Base-by-base conservation (phyloP, 2,888 invertebrate species). In the Didymodactylos carnosus region DNA sequence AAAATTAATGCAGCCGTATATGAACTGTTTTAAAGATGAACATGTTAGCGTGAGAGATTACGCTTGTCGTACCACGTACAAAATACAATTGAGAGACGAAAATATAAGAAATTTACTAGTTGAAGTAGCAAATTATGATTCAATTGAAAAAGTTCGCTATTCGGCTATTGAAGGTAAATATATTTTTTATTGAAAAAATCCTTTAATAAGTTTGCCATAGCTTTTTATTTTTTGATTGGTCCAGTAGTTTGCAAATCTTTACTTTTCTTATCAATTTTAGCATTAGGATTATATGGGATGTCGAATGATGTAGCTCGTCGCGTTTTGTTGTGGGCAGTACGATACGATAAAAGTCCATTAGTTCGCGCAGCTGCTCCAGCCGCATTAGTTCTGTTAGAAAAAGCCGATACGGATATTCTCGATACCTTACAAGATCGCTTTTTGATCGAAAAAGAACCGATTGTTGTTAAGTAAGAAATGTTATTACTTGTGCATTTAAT, bases 121-220 rank as follows among this genome's bases (percentile, higher is more conserved):
- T 35, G 77, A 80, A 41, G 76, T 81, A 5, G 82, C 82, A 19
- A 80, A 80, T 51, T 81, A 79, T 78, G 83, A 83, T 76, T 80
- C 80, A 5, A 79, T 81, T 72, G 83, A 82, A 82, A 82, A 81
- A 77, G 80, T 83, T 73, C 83, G 83, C 77, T 82, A 82, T 29
- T 75, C 81, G 10, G 83, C 83, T 16, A 79, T 83, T 75, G 81
- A 82, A 80, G 82, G 83, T 82, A 75, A 76, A 77, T 53, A 25
- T 14, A n/a, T n/a, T n/a, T n/a, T n/a, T n/a, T n/a, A n/a, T n/a
- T n/a, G n/a, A n/a, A n/a, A 69, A 69, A 46, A 72, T 39, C 2
- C 4, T 8, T 49, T 41, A 40, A 41, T 10, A 46, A 27, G 46
- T 27, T 19, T 43, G 14, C 27, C 13, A 43, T 19, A 19, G 10